Percentiles rank a stretch among this genome's conserved stretches.
Conservation (phyloP, 1,140 invertebrate species). For the Heliconius hermathena region DNA sequence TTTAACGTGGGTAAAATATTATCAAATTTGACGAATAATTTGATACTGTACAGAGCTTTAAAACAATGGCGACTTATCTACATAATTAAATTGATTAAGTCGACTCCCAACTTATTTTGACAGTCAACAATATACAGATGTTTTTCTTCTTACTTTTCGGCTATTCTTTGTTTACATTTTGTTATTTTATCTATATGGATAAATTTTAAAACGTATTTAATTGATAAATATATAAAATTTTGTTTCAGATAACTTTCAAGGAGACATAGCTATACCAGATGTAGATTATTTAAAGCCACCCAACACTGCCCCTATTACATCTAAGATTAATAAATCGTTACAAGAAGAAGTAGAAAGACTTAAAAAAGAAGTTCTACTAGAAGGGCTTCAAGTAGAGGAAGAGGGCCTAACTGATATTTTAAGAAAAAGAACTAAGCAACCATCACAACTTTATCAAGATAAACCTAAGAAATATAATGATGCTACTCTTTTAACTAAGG, state of each 20-base stretch:
- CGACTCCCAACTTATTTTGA: not conserved
- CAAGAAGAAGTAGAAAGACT: constrained; percentile 89
- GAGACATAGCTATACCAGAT: constrained; percentile 90
- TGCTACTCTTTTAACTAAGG: constrained; percentile 74
- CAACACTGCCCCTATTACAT: constrained; percentile 69
- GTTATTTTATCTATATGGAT: not conserved
- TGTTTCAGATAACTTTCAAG: constrained; percentile 87
- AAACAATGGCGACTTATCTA: not conserved
- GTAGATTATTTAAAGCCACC: constrained; percentile 79
- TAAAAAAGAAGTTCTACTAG: constrained; percentile 89
- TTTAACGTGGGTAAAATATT: constrained; percentile 8
- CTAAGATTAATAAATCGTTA: constrained; percentile 84
- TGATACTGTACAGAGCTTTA: not conserved
- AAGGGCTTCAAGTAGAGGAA: constrained; percentile 91
- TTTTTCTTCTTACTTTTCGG: not conserved
- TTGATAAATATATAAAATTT: constrained; percentile 30
- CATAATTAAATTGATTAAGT: constrained; percentile 9
- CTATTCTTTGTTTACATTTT: not conserved
- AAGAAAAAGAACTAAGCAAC: constrained; percentile 85
- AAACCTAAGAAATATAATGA: constrained; percentile 82
- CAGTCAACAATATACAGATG: not conserved
- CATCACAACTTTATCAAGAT: constrained; percentile 71
- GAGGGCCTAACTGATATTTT: constrained; percentile 88
- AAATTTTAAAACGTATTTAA: not conserved
- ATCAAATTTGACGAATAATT: constrained; percentile 20